Percentiles rank a stretch among this genome's conserved stretches.
These are phyloP conservation scores for Listronotus bonariensis DNA, from an alignment of 1,140 invertebrate species.

Conservation along the genomic window DNA sequence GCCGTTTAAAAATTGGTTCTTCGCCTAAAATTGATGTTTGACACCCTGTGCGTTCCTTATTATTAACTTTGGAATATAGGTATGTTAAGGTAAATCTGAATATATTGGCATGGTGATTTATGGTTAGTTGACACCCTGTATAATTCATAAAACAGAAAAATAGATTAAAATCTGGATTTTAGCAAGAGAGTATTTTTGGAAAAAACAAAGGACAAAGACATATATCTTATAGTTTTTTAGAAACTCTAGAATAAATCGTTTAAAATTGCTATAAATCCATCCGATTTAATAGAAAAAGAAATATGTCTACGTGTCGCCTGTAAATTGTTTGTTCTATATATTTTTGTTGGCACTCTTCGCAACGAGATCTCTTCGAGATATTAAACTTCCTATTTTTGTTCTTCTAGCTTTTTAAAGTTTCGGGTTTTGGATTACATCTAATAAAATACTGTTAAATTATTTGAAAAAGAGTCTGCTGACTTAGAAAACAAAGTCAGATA, in stretches of 20 bases:
- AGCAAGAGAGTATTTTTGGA: slow-evolving; percentile 10
- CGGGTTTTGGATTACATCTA: slow-evolving; percentile 26
- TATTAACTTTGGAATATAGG: too few species aligned
- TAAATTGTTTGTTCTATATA: slow-evolving; percentile 36
- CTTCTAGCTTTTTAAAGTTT: slow-evolving; percentile 23
- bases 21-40: too few species aligned
- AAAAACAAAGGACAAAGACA: slow-evolving; percentile 3
- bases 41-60: too few species aligned
- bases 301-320: slow-evolving; percentile 33
- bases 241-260: slow-evolving; percentile 27
- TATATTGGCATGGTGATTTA: too few species aligned
- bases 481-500: too few species aligned
- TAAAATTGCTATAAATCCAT: slow-evolving; percentile 38
- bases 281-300: slow-evolving; percentile 36
- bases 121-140: too few species aligned
- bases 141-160: not conserved
- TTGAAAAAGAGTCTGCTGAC: slow-evolving; percentile 9
- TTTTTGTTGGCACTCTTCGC: slow-evolving; percentile 38
- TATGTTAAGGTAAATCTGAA: too few species aligned
- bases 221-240: slow-evolving; percentile 23
- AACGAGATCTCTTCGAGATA: slow-evolving; percentile 27
- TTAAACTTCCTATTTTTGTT: slow-evolving; percentile 24
- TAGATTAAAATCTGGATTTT: slow-evolving; percentile 22
- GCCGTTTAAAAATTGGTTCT: too few species aligned
- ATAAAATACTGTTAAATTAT: slow-evolving; percentile 23